These are phyloP conservation scores for Eretmodus cyanostictus DNA, from an alignment of 2,113 vertebrate species.

Conservation along the genomic window DNA sequence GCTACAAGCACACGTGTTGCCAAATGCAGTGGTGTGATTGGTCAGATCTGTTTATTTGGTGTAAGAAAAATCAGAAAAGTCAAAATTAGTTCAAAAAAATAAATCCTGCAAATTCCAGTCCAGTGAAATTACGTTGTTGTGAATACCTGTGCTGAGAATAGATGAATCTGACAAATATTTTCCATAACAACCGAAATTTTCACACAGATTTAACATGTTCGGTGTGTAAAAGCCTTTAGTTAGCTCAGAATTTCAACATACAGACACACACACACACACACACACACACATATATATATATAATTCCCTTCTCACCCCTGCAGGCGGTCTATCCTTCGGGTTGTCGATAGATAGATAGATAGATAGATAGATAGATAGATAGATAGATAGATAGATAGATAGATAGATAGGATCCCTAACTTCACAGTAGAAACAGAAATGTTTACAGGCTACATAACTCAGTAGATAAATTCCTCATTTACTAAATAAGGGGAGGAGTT, in stretches of 20 bases:
- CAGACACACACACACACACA: fast-evolving
- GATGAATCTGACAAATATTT: not conserved
- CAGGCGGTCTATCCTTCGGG: too few relatives aligned
- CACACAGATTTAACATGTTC: not conserved
- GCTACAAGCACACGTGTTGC: not conserved
- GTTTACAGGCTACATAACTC: not conserved
- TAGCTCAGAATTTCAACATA: not conserved
- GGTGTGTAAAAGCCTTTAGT: not conserved
- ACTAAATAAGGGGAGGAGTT: not conserved
- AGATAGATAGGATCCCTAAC: not conserved
- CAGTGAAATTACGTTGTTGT: not conserved
- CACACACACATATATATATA: too few relatives aligned
- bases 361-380: not conserved
- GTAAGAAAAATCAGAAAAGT: not conserved
- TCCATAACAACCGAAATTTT: not conserved
- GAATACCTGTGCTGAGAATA: not conserved
- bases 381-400: too few relatives aligned
- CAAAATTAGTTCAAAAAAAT: not conserved
- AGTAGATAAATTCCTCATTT: not conserved
- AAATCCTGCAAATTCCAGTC: not conserved
- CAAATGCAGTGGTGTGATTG: not conserved
- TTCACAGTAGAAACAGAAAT: not conserved
- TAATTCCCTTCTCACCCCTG: too few relatives aligned
- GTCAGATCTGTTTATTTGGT: not conserved
- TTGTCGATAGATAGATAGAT: too few relatives aligned